Evolutionary conservation across 2,113 vertebrate species (phyloP).

Genomic region (Crotalus horridus): DNA sequence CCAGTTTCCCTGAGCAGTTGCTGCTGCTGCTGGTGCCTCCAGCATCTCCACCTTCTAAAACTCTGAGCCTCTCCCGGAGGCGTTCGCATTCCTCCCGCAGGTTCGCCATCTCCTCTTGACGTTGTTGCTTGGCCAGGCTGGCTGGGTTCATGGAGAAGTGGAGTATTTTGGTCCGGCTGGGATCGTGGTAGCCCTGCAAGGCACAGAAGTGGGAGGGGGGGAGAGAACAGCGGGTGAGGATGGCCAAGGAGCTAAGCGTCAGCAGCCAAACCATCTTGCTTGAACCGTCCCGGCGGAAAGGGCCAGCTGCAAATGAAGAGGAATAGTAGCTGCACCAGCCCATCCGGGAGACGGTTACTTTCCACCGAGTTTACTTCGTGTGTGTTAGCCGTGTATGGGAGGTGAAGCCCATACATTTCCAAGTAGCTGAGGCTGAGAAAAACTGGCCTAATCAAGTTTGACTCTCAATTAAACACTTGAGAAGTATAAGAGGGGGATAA

Average conservation of each 20-base stretch:
- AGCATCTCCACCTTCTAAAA: constrained; percentile 69
- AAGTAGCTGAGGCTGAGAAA: no score
- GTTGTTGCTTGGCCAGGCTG: constrained; percentile 79
- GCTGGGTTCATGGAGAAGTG: constrained; percentile 88
- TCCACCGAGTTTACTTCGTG: neutral
- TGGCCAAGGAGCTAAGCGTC: no score
- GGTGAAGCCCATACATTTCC: no score
- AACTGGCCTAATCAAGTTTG: no score
- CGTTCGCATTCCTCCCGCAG: constrained; percentile 80
- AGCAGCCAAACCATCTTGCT: neutral
- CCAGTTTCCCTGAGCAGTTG: constrained; percentile 46
- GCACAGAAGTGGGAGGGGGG: neutral
- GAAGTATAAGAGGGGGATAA: no score
- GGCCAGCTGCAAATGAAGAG: neutral
- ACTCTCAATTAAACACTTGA: no score
- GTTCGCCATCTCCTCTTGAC: constrained; percentile 74
- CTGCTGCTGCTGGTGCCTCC: neutral
- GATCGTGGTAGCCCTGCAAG: constrained; percentile 82
- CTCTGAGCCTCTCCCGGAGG: constrained; percentile 76
- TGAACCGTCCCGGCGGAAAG: neutral
- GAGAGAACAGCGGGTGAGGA: neutral
- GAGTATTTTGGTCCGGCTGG: constrained; percentile 83
- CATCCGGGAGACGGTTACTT: neutral
- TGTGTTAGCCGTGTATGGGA: no score
- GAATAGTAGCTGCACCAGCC: neutral